phyloP scores from a whole-genome alignment of 2,888 invertebrate species.

The Drosophila helvetica region DNA sequence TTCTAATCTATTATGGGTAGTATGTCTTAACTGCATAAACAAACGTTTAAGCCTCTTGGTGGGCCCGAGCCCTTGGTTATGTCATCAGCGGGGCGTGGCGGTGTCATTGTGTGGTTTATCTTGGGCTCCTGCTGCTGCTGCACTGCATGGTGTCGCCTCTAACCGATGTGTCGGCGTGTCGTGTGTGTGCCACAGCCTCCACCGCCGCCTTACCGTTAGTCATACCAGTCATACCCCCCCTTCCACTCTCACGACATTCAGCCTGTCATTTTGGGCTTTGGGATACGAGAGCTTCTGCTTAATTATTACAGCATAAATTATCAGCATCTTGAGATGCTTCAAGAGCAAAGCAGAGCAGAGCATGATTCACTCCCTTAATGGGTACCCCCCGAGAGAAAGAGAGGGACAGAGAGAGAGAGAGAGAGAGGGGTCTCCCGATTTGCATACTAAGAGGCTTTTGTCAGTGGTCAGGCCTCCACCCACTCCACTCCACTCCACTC shows the following conservation, averaged over 20 bases:
- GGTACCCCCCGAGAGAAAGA: not conserved
- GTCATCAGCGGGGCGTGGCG: slow-evolving; percentile 22
- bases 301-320: slow-evolving; percentile 79
- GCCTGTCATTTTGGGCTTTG: slow-evolving; percentile 53
- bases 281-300: slow-evolving; percentile 56
- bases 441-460: slow-evolving; percentile 76
- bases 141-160: slow-evolving; percentile 30
- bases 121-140: slow-evolving; percentile 15
- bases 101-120: slow-evolving; percentile 30
- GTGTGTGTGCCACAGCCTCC: slow-evolving; percentile 6
- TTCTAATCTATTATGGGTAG: not conserved
- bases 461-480: slow-evolving; percentile 45
- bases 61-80: slow-evolving; percentile 12
- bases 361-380: slow-evolving; percentile 38
- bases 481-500: not conserved
- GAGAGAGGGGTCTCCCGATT: slow-evolving; percentile 47
- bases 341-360: slow-evolving; percentile 29
- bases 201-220: slow-evolving; percentile 47
- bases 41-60: not conserved
- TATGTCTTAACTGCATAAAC: not conserved
- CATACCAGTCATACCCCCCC: slow-evolving; percentile 40
- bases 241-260: slow-evolving; percentile 43
- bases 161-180: not conserved
- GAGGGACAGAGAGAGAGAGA: no score
- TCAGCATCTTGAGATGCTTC: slow-evolving; percentile 68